phyloP scores from a whole-genome alignment of 2,888 invertebrate genomes.

The Tachina lurida region DNA sequence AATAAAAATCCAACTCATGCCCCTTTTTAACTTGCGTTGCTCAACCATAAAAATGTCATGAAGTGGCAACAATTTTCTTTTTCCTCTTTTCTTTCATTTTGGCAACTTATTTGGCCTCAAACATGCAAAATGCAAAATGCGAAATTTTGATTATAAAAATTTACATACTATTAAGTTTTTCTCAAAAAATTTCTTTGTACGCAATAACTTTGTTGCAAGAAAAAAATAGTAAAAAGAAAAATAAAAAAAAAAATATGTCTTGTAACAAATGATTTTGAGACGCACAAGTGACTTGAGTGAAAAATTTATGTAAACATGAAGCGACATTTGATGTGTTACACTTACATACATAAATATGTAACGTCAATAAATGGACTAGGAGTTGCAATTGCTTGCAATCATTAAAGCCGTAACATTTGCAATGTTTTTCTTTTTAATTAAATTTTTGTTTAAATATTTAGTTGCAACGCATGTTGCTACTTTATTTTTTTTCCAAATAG shows the following conservation, averaged over 20 bases:
- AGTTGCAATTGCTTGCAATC: constrained; percentile 10
- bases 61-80: constrained; percentile 48
- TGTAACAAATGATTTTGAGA: constrained; percentile 37
- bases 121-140: constrained; percentile 47
- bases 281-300: constrained; percentile 16
- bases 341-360: constrained; percentile 2
- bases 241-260: not conserved
- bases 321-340: constrained; percentile 46
- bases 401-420: constrained; percentile 27
- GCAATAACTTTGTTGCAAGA: constrained; percentile 60
- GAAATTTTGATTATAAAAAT: constrained; percentile 52
- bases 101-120: constrained; percentile 45
- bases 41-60: constrained; percentile 26
- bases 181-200: constrained; percentile 17
- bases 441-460: constrained; percentile 41
- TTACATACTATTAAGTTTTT: not conserved
- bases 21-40: constrained; percentile 19
- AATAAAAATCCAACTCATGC: not conserved
- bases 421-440: constrained; percentile 60
- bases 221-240: too few relatives aligned
- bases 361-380: not conserved
- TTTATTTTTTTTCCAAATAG: too few relatives aligned
- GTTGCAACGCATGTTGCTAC: not conserved
- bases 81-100: not conserved
- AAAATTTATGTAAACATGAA: constrained; percentile 33